Evolutionary conservation across 2,888 invertebrate genomes (phyloP).

Genomic region (Augiades crinisus): DNA sequence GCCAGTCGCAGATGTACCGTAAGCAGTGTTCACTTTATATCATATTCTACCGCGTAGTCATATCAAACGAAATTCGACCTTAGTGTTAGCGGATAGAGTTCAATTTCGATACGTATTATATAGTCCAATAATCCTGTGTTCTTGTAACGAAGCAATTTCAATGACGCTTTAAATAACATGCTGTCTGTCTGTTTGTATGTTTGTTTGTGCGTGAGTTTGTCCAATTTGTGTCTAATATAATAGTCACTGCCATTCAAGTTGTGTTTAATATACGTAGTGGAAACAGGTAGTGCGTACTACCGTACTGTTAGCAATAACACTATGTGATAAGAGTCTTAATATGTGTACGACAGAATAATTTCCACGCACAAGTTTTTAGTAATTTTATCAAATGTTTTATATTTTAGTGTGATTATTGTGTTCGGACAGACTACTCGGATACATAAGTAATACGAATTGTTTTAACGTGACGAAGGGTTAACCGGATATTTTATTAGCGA

Average conservation of each 20-base stretch:
- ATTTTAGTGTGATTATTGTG: neutral
- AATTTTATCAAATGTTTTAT: slow-evolving; percentile 29
- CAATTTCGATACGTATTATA: slow-evolving; percentile 46
- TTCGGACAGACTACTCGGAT: neutral
- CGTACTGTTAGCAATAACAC: slow-evolving; percentile 67
- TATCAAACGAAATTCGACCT: slow-evolving; percentile 54
- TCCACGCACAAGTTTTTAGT: slow-evolving; percentile 55
- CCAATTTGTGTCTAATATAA: slow-evolving; percentile 25
- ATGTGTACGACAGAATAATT: slow-evolving; percentile 47
- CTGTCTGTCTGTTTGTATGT: slow-evolving; percentile 43
- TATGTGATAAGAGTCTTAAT: slow-evolving; percentile 68
- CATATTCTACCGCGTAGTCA: slow-evolving; percentile 57
- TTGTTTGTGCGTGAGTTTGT: slow-evolving; percentile 24
- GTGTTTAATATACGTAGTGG: slow-evolving; percentile 41
- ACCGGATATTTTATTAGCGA: too few species aligned
- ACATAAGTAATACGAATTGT: neutral
- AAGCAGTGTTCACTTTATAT: slow-evolving; percentile 62
- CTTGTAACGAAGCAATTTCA: slow-evolving; percentile 43
- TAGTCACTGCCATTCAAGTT: slow-evolving; percentile 59
- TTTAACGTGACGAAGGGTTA: neutral
- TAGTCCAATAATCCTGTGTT: slow-evolving; percentile 14
- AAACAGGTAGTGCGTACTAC: slow-evolving; percentile 40
- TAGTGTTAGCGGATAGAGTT: slow-evolving; percentile 46
- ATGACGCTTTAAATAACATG: slow-evolving; percentile 53
- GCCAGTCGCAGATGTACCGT: slow-evolving; percentile 38